Conservation (phyloP, 2,888 invertebrate species). For the Eristalis arbustorum region DNA sequence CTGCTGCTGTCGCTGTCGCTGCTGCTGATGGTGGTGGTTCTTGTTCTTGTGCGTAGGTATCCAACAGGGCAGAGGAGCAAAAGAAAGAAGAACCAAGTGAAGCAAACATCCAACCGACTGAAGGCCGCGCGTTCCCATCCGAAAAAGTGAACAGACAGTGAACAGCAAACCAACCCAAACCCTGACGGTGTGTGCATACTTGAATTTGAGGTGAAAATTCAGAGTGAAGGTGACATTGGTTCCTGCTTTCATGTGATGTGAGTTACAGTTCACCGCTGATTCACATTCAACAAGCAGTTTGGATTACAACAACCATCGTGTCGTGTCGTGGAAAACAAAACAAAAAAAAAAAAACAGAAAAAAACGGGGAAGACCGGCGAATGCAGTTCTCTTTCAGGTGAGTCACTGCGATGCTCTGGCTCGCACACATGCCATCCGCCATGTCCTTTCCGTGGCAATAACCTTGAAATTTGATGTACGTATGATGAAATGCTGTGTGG, state of each 20-base stretch:
- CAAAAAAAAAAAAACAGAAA: background rate
- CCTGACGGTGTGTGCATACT: background rate
- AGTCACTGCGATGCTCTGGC: conserved; percentile 12
- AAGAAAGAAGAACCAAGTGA: conserved; percentile 37
- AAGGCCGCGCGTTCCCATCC: conserved; percentile 47
- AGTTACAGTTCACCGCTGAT: conserved; percentile 6
- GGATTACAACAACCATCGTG: conserved; percentile 23
- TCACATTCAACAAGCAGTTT: conserved; percentile 10
- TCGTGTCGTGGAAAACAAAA: background rate
- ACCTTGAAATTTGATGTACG: background rate
- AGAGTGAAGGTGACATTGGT: conserved; percentile 20
- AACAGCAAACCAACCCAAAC: background rate
- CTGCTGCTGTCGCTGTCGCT: conserved; percentile 37
- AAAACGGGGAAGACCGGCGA: background rate
- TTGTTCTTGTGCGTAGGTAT: conserved; percentile 64
- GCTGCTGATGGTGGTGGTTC: conserved; percentile 52
- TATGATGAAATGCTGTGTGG: background rate
- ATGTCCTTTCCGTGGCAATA: background rate
- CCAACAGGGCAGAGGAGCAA: conserved; percentile 30
- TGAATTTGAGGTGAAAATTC: background rate
- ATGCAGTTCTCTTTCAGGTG: conserved; percentile 37
- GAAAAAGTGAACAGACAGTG: background rate
- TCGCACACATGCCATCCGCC: background rate
- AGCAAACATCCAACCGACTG: conserved; percentile 27
- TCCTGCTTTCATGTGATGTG: background rate